phyloP scores from a whole-genome alignment of 2,797 vertebrate genomes.

The Gymnodraco acuticeps region DNA sequence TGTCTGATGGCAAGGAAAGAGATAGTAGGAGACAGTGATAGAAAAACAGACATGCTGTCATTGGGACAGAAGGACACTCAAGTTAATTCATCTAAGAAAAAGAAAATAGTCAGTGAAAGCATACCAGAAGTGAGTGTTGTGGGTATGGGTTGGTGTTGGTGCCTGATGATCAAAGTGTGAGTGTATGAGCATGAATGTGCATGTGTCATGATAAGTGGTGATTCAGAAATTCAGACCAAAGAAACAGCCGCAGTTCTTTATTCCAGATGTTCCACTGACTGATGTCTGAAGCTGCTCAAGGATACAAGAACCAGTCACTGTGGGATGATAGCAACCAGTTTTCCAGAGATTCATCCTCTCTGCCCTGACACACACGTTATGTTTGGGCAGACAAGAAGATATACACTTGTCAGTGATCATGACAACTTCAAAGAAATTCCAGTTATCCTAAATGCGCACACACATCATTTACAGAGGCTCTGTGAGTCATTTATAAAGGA shows the following conservation, averaged over 20 bases:
- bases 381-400: slow-evolving; percentile 30
- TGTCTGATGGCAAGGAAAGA: background rate
- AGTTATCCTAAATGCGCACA: slow-evolving; percentile 34
- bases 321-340: slow-evolving; percentile 23
- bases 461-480: slow-evolving; percentile 40
- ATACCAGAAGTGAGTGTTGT: slow-evolving; percentile 6
- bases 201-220: slow-evolving; percentile 27
- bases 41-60: background rate
- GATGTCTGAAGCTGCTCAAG: slow-evolving; percentile 49
- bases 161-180: slow-evolving; percentile 14
- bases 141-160: slow-evolving; percentile 8
- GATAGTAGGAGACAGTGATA: background rate
- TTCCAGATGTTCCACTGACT: slow-evolving; percentile 60
- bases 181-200: slow-evolving; percentile 12
- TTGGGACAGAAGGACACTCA: slow-evolving; percentile 6
- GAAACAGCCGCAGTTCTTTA: slow-evolving; percentile 28
- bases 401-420: slow-evolving; percentile 51
- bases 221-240: slow-evolving; percentile 45
- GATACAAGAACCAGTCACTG: slow-evolving; percentile 43
- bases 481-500: slow-evolving; percentile 43
- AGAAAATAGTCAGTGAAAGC: slow-evolving; percentile 10
- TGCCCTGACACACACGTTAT: slow-evolving; percentile 18
- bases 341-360: slow-evolving; percentile 21
- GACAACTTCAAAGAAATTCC: slow-evolving; percentile 36
- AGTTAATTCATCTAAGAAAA: slow-evolving; percentile 9